Conservation (phyloP, 1,140 invertebrate species). For the Adelges cooleyi region DNA sequence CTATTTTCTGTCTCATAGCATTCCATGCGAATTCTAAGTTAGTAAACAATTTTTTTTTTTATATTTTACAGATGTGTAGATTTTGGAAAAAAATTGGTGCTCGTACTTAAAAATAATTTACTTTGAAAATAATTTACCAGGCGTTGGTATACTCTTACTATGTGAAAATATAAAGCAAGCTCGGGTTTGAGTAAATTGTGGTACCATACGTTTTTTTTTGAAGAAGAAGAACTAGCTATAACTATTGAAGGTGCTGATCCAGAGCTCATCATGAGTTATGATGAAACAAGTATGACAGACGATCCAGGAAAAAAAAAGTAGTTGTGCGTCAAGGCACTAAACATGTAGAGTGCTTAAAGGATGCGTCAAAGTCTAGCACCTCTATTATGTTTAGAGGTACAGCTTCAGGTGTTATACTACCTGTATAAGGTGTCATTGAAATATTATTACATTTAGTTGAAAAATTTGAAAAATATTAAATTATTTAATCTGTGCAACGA, state of each 20-base stretch:
- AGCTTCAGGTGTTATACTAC: slow-evolving; percentile 31
- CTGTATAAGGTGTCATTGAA: slow-evolving; percentile 36
- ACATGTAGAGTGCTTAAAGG: slow-evolving; percentile 33
- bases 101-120: too few species aligned
- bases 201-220: slow-evolving; percentile 34
- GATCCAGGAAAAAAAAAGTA: slow-evolving; percentile 37
- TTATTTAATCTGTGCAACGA: too few species aligned
- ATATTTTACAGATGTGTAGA: too few species aligned
- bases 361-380: slow-evolving; percentile 26
- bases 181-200: slow-evolving; percentile 27
- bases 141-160: slow-evolving; percentile 13
- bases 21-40: too few species aligned
- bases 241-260: slow-evolving; percentile 35
- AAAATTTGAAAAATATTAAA: too few species aligned
- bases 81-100: too few species aligned
- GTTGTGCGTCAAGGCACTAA: slow-evolving; percentile 36
- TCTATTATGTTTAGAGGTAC: slow-evolving; percentile 30
- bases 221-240: slow-evolving; percentile 33
- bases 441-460: too few species aligned
- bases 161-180: slow-evolving; percentile 29
- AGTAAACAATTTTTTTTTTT: too few species aligned
- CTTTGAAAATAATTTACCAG: slow-evolving; percentile 32
- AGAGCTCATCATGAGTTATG: slow-evolving; percentile 38
- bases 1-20: too few species aligned
- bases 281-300: slow-evolving; percentile 37